phyloP scores from a whole-genome alignment of 37 sponge, comb jelly and placozoan species.

The Spongilla lacustris region DNA sequence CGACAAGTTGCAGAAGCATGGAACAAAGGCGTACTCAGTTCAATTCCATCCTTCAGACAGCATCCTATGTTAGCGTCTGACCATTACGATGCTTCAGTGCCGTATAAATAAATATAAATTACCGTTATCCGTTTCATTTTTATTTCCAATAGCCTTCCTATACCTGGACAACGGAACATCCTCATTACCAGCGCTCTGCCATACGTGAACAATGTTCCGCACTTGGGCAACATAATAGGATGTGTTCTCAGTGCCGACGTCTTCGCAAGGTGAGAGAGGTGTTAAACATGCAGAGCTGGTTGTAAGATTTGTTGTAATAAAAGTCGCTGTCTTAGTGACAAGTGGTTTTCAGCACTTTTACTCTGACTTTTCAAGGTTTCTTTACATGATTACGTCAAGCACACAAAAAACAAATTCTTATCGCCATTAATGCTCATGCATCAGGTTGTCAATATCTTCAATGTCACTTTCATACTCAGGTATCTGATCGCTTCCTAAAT shows the following conservation, averaged over 20 bases:
- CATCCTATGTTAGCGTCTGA: neutral
- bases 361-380: no score
- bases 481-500: no score
- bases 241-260: constrained; percentile 91
- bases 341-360: no score
- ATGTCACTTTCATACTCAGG: no score
- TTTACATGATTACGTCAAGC: no score
- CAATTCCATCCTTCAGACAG: neutral
- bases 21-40: neutral
- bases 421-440: no score
- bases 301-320: no score
- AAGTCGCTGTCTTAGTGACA: no score
- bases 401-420: no score
- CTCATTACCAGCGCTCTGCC: constrained; percentile 91
- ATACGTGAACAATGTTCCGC: constrained; percentile 94
- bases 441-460: no score
- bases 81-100: no score
- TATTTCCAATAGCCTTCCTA: constrained; percentile 40
- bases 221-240: constrained; percentile 92
- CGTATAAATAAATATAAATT: neutral
- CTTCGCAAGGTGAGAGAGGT: constrained; percentile 61
- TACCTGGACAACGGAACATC: constrained; percentile 74
- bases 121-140: neutral
- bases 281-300: no score
- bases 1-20: neutral